Evolutionary conservation across 2,113 vertebrate species (phyloP).

Genomic region (Neomonachus schauinslandi): DNA sequence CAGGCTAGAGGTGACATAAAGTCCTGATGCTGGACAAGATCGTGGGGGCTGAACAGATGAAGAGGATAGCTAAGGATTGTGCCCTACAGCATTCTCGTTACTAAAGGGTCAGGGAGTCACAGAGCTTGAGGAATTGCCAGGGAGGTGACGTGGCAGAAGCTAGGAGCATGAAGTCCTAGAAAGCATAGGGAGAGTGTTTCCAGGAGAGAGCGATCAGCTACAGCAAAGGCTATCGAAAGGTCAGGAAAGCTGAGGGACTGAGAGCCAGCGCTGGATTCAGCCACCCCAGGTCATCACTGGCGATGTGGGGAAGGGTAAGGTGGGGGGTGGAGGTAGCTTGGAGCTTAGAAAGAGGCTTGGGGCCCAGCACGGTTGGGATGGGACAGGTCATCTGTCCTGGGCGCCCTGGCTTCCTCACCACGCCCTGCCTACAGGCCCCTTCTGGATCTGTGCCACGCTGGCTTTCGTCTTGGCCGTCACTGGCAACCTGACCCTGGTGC

Average conservation of each 20-base stretch:
- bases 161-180: background rate
- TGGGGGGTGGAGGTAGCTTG: background rate
- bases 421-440: slow-evolving; percentile 86
- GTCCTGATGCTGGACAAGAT: background rate
- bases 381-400: background rate
- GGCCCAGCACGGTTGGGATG: background rate
- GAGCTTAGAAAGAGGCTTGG: background rate
- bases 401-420: background rate
- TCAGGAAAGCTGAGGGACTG: background rate
- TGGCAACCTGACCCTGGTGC: slow-evolving; percentile 89
- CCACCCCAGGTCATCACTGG: background rate
- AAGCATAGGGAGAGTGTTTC: background rate
- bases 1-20: background rate
- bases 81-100: accelerated
- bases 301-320: too few species aligned
- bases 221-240: background rate
- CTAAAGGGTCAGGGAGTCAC: too few species aligned
- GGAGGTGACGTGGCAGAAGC: background rate
- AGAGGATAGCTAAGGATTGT: background rate
- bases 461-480: slow-evolving; percentile 90
- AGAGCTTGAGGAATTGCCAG: background rate
- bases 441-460: slow-evolving; percentile 94
- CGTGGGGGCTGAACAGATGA: background rate
- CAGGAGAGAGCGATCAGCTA: background rate
- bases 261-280: background rate